Percentiles rank a stretch among this genome's conserved stretches.
phyloP scores from a whole-genome alignment of 2,113 vertebrate species.

The Ptychochromis oligacanthus region DNA sequence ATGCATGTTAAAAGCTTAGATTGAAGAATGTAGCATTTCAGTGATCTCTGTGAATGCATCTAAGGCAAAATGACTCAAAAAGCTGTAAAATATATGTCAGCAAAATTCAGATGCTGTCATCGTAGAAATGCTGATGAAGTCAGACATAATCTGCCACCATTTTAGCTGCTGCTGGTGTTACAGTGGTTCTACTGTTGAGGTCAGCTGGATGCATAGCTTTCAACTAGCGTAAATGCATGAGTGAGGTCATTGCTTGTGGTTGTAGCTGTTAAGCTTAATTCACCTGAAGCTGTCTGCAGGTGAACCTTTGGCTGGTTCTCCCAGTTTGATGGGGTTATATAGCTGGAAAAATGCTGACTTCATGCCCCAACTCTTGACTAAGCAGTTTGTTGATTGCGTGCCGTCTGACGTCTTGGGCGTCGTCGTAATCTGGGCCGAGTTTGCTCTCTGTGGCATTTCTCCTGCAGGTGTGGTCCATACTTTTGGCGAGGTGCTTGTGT shows the following conservation, averaged over 20 bases:
- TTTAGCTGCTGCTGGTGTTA: neutral
- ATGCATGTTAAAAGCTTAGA: neutral
- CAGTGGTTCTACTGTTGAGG: neutral
- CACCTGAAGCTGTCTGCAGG: neutral
- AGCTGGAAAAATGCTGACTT: constrained; percentile 41
- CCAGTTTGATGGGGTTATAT: constrained; percentile 46
- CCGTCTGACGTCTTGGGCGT: neutral
- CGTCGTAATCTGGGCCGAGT: neutral
- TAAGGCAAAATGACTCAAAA: neutral
- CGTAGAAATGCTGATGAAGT: neutral
- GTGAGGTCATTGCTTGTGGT: constrained; percentile 43
- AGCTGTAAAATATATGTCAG: neutral
- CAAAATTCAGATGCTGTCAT: neutral
- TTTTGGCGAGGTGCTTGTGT: constrained; percentile 3
- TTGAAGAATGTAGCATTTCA: neutral
- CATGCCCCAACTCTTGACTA: neutral
- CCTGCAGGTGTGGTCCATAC: constrained; percentile 20
- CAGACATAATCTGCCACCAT: neutral
- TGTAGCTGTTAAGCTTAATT: constrained; percentile 1
- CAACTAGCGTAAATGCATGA: neutral
- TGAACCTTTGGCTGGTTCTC: constrained; percentile 33
- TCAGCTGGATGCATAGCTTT: constrained; percentile 8
- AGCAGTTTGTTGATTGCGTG: constrained; percentile 27
- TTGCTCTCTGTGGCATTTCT: constrained; percentile 2
- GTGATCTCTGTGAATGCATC: neutral